Evolutionary conservation across 2,797 vertebrate genomes (phyloP), one percentile per base, ranked within the genome.

Genomic region (Lacerta viridis): DNA sequence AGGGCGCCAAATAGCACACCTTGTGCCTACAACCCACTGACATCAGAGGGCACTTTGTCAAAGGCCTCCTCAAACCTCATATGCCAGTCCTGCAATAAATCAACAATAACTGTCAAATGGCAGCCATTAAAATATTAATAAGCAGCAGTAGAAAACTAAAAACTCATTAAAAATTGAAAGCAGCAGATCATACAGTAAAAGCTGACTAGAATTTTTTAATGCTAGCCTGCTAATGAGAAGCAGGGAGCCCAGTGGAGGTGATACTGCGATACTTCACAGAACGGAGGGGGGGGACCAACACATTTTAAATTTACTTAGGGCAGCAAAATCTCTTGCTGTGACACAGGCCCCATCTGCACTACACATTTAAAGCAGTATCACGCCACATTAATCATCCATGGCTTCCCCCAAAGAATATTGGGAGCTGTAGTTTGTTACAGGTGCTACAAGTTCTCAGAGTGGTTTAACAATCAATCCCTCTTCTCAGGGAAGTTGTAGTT

Each of bases 121-220:
- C 55, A 80, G 59, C 25, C 33, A 61, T 80, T 61, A 39, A 80
- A 61, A 61, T 61, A 61, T 80, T 80, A 80, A 80, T 80, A 61
- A 61, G 23, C 41, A 77, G 41, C 20, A 13, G 75, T 77, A 27
- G 41, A 77, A 77, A 77, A 10, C 39, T 36, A 61, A 80, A 80
- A 61, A 61, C 79, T 11, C n/a, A 64, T 80, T 36, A 80, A 80
- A 80, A 80, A 64, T 80, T 74, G 36, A 61, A 80, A 17, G 61
- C 59, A 61, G 29, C 59, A 80, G 78, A 36, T 36, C n/a, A 80
- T 80, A 61, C 78, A 36, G 6, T 33, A 36, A 36, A 61, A 64
- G 59, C 55, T 61, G 59, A 80, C 18, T 61, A 29, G 55, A 11
- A 11, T 36, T 61, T 61, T 33, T 33, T 23, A 36, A 64, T 80